These are phyloP conservation scores for Mus spicilegus DNA, from an alignment of 2,113 vertebrate genomes.

Conservation along the genomic window DNA sequence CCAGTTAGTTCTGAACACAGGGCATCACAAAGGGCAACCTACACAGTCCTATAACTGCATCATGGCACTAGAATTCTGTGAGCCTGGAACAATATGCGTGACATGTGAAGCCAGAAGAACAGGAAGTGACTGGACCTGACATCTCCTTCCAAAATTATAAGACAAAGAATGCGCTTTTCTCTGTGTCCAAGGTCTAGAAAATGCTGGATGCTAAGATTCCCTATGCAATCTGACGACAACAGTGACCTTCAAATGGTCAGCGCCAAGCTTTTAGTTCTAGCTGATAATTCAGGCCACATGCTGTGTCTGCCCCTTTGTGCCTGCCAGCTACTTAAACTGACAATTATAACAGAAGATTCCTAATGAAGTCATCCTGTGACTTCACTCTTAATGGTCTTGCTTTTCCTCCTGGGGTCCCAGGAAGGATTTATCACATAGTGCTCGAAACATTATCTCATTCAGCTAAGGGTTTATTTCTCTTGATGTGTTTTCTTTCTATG, in stretches of 20 bases:
- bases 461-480: not conserved
- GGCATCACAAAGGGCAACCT: not conserved
- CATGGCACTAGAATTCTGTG: too few relatives aligned
- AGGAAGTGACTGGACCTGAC: not conserved
- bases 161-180: not conserved
- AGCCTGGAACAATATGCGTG: not conserved
- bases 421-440: not conserved
- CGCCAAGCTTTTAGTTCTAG: rapidly evolving
- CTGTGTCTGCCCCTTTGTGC: not conserved
- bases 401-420: not conserved
- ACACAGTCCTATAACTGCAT: not conserved
- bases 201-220: not conserved
- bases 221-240: not conserved
- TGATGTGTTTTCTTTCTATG: not conserved
- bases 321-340: not conserved
- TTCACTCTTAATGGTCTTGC: not conserved
- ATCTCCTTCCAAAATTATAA: not conserved
- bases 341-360: not conserved
- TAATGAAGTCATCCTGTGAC: not conserved
- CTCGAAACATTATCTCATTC: not conserved
- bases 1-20: not conserved
- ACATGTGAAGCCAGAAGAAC: not conserved
- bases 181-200: not conserved
- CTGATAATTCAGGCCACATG: not conserved
- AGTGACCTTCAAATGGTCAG: not conserved